Evolutionary conservation across 2,888 invertebrate species (phyloP).

Genomic region (Dolichopus griseipennis): DNA sequence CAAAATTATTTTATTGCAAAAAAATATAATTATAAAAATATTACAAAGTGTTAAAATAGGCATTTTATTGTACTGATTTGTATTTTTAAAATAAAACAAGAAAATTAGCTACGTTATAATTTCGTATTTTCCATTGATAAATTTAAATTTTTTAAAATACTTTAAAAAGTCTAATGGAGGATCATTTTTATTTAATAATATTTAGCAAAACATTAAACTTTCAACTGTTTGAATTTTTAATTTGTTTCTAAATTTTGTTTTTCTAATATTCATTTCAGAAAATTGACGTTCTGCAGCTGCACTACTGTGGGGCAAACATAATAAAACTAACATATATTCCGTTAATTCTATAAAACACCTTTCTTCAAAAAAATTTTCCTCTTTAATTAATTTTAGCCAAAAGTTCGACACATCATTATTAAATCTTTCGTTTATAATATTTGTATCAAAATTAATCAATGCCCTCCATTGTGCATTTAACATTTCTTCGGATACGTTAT

Average conservation of each 20-base stretch:
- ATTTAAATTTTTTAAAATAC: no score
- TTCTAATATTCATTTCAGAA: conserved; percentile 10
- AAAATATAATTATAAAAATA: no score
- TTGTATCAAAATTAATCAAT: conserved; percentile 7
- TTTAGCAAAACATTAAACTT: conserved; percentile 14
- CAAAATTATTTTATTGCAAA: no score
- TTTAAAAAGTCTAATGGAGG: no score
- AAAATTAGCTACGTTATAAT: no score
- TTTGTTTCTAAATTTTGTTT: conserved; percentile 13
- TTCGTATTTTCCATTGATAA: no score
- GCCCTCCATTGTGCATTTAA: conserved; percentile 14
- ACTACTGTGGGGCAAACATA: conserved; percentile 13
- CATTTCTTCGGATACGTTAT: conserved; percentile 1
- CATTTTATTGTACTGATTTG: no score
- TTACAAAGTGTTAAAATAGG: no score
- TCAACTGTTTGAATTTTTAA: conserved; percentile 10
- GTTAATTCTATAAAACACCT: conserved; percentile 11
- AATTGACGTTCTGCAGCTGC: conserved; percentile 16
- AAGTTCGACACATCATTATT: conserved; percentile 1
- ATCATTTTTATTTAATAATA: no score
- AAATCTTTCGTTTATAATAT: conserved; percentile 9
- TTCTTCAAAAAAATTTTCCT: conserved; percentile 10
- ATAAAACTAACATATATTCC: conserved; percentile 15
- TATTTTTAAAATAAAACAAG: no score
- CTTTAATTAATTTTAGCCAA: conserved; percentile 10